Base-by-base conservation (phyloP, 2,113 vertebrate species). In the Glaucomys volans region DNA sequence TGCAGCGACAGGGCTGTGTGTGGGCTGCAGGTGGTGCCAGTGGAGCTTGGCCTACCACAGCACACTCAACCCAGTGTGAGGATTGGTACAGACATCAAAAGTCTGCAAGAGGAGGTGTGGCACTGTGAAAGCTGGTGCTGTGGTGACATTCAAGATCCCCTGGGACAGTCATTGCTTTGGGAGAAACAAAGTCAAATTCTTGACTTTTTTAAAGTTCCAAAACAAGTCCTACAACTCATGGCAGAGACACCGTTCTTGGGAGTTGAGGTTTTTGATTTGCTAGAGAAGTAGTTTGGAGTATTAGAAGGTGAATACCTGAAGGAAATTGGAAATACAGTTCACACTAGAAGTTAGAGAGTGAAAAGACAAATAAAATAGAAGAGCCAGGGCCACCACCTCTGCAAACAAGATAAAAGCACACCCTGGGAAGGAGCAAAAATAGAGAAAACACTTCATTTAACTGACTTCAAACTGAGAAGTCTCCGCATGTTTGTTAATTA, bases 381-480 rank as follows among this genome's bases (percentile, higher is more conserved):
- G 24, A 50, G 12, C 17, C 79, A 42, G 77, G 22, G 30, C 79
- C 57, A 59, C 82, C 59, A 8, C 17, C 18, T 52, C 82, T 91
- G 13, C 35, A 85, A 62, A 62, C n/a, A 24, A 22, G 59, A 82
- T n/a, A 24, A 72, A 86, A 74, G 77, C 20, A 64, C 2, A 89
- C 30, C 14, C 7, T 8, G 5, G 24, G 14, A 12, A 18, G 12
- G 47, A 93, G 28, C 5, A 7, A 6, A 24, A 84, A n/a, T 37
- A 18, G 52, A 85, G 28, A 32, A 69, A 82, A 84, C 35, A 57
- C n/a, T 13, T 5, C 20, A 57, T 82, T 47, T 83, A 77, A 35
- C 66, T 91, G 32, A 94, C 57, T 74, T 57, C 71, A 85, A 87
- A 87, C 44, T 20, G 42, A 79, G 57, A 88, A 87, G 26, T 81